Percentiles rank a stretch among this genome's conserved stretches.
Conservation (phyloP, 2,113 vertebrate genomes). For the Nematolebias whitei region DNA sequence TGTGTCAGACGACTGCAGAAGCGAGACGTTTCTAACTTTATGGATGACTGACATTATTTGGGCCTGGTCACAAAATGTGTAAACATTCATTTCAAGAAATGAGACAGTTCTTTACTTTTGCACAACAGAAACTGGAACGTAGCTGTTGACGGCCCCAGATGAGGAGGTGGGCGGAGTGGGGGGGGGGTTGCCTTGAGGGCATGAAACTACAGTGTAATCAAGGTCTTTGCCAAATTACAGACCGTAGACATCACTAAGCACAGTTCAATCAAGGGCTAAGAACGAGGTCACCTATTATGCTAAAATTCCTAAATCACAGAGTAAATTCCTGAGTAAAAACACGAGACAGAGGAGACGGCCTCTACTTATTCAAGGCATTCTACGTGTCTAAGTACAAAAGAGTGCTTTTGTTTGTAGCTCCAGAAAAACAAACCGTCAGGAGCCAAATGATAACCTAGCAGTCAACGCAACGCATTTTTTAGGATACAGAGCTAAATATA, state of each 20-base stretch:
- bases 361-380: slow-evolving; percentile 48
- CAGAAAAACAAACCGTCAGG: slow-evolving; percentile 52
- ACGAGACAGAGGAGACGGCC: slow-evolving; percentile 16
- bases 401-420: slow-evolving; percentile 52
- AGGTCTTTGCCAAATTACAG: slow-evolving; percentile 73
- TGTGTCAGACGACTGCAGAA: slow-evolving; percentile 13
- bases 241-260: slow-evolving; percentile 47
- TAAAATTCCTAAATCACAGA: slow-evolving; percentile 65
- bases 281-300: slow-evolving; percentile 64
- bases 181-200: slow-evolving; percentile 33
- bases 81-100: slow-evolving; percentile 32
- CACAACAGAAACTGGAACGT: slow-evolving; percentile 29
- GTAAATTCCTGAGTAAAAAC: slow-evolving; percentile 62
- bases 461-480: slow-evolving; percentile 57
- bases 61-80: not conserved
- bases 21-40: slow-evolving; percentile 7
- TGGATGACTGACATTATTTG: slow-evolving; percentile 28
- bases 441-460: slow-evolving; percentile 65
- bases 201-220: slow-evolving; percentile 64
- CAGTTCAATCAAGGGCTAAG: slow-evolving; percentile 63
- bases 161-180: not conserved
- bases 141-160: slow-evolving; percentile 1
- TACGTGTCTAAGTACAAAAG: slow-evolving; percentile 20
- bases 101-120: not conserved
- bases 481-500: slow-evolving; percentile 62